Evolutionary conservation across 2,797 vertebrate species (phyloP), one percentile per base, ranked within the genome.

Genomic region (Chloroceryle inda): DNA sequence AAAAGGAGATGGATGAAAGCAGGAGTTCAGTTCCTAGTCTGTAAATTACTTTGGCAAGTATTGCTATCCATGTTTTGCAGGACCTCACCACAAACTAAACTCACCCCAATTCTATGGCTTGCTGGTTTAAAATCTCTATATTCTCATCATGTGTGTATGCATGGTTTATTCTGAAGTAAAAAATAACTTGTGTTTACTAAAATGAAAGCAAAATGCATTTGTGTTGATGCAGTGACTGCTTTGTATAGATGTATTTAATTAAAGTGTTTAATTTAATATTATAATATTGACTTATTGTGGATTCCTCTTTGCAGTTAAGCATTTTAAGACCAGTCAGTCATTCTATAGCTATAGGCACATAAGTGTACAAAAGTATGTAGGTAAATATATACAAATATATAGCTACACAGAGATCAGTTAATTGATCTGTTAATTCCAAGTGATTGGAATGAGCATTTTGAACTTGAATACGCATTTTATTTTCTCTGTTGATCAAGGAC

Each of bases 401-500:
- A n/a, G 13, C 14, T 35, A 40, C 10, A 24, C 2, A 13, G 6
- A 59, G 75, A 38, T 24, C 8, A 1, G 16, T 52, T 66, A 79
- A 14, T 45, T 26, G 2, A 14, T 56, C 20, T 86, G 3, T 62
- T 66, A 61, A 45, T 92, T 87, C 40, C 17, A 24, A n/a, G 21
- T 29, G 13, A 61, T 72, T 27, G 63, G 26, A 67, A 73, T 77
- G 56, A 49, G 5, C 7, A 91, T 91, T 94, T 87, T 68, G 12
- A 63, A 66, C 66, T 62, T 76, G 55, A 66, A 80, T 84, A 53
- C 37, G 13, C 4, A 33, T 89, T 61, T 89, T 85, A 52, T 85
- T 33, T 27, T 62, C 23, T 53, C 4, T 64, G 18, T 42, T 79
- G 16, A 49, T 85, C 52, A 72, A 63, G 24, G 37, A 56, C 0